These are phyloP conservation scores for Carabus problematicus DNA, from an alignment of 2,888 invertebrate species.

Conservation along the genomic window DNA sequence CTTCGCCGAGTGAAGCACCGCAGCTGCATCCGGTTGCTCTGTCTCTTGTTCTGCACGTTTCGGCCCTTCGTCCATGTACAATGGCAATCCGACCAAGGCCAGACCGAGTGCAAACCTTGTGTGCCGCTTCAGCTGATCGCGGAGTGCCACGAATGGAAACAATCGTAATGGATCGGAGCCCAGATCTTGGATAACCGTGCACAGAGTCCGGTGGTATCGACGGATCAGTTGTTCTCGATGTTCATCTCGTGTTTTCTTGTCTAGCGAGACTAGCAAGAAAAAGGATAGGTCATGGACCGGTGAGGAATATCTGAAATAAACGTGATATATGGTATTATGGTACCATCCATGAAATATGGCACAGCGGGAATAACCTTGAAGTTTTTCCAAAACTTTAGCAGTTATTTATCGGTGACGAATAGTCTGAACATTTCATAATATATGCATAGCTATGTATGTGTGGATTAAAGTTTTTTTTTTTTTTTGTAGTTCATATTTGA, in stretches of 20 bases:
- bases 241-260: slow-evolving; percentile 44
- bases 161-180: slow-evolving; percentile 45
- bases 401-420: too few relatives aligned
- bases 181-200: slow-evolving; percentile 44
- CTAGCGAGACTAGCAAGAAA: slow-evolving; percentile 42
- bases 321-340: neutral
- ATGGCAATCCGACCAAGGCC: slow-evolving; percentile 45
- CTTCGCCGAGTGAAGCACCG: slow-evolving; percentile 42
- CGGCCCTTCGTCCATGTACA: slow-evolving; percentile 42
- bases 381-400: too few relatives aligned
- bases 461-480: too few relatives aligned
- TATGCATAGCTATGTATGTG: too few relatives aligned
- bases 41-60: neutral
- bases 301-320: slow-evolving; percentile 37
- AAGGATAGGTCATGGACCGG: slow-evolving; percentile 46
- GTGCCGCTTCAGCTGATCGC: slow-evolving; percentile 45
- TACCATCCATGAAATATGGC: too few relatives aligned
- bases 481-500: too few relatives aligned
- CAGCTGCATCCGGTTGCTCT: slow-evolving; percentile 31
- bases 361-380: too few relatives aligned
- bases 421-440: too few relatives aligned
- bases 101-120: slow-evolving; percentile 46
- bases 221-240: slow-evolving; percentile 44
- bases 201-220: slow-evolving; percentile 45
- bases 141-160: slow-evolving; percentile 46